Evolutionary conservation across 2,113 vertebrate genomes (phyloP).

Genomic region (Gasterosteus aculeatus): DNA sequence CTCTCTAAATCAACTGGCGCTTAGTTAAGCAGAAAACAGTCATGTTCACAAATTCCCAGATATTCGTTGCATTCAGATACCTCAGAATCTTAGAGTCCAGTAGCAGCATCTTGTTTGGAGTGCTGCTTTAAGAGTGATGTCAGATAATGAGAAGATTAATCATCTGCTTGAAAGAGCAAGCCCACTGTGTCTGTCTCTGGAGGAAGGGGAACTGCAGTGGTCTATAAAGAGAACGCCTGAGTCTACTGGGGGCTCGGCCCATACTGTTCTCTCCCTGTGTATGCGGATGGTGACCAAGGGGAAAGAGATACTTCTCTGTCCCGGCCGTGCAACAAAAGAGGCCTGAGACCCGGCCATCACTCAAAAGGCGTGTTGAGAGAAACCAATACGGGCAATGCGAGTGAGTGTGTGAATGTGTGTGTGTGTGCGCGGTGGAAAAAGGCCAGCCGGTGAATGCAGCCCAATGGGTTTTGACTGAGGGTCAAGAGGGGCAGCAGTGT

Average conservation of each 20-base stretch:
- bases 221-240: conserved; percentile 63
- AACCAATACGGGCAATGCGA: conserved; percentile 71
- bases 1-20: conserved; percentile 16
- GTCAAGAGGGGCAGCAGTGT: conserved; percentile 60
- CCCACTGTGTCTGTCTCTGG: conserved; percentile 52
- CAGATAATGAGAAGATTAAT: conserved; percentile 79
- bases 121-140: conserved; percentile 64
- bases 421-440: conserved; percentile 64
- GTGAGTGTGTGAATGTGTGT: conserved; percentile 54
- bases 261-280: conserved; percentile 28
- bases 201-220: conserved; percentile 46
- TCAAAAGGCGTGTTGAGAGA: conserved; percentile 77
- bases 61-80: background rate
- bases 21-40: conserved; percentile 39
- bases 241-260: conserved; percentile 45
- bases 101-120: conserved; percentile 40
- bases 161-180: conserved; percentile 62
- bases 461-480: conserved; percentile 46
- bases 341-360: conserved; percentile 60
- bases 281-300: conserved; percentile 40
- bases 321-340: conserved; percentile 72
- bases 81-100: background rate
- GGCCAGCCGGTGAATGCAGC: conserved; percentile 65
- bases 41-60: conserved; percentile 24
- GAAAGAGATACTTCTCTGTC: conserved; percentile 68